phyloP scores from a whole-genome alignment of 2,113 vertebrate genomes.

The Ciconia boyciana region DNA sequence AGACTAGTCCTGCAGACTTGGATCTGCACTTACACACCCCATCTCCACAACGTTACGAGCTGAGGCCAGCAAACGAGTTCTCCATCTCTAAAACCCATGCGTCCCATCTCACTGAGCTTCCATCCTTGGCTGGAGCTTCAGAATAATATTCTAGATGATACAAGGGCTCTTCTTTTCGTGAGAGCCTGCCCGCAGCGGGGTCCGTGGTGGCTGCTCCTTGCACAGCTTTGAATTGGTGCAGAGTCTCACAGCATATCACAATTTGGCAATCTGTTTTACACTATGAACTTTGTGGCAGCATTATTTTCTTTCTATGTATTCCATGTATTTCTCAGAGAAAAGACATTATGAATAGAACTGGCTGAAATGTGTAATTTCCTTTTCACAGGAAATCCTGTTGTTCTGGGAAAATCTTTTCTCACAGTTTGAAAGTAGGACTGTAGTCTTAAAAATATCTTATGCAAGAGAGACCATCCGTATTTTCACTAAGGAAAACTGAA shows the following conservation, averaged over 20 bases:
- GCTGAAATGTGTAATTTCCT: constrained; percentile 21
- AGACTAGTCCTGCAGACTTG: neutral
- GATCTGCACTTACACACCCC: neutral
- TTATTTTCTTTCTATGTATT: neutral
- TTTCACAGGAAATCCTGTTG: constrained; percentile 43
- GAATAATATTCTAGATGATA: neutral
- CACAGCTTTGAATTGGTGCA: neutral
- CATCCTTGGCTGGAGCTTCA: neutral
- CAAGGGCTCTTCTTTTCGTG: neutral
- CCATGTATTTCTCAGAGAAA: neutral
- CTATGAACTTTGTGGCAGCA: neutral
- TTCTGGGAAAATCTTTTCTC: constrained; percentile 18
- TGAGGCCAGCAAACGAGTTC: neutral
- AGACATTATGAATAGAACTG: neutral
- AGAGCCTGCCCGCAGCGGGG: neutral
- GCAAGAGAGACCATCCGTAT: neutral
- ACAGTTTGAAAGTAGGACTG: neutral
- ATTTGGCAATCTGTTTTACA: neutral
- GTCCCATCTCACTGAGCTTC: neutral
- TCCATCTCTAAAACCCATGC: neutral
- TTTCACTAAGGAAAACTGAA: neutral
- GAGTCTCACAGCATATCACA: neutral
- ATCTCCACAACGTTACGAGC: accelerated
- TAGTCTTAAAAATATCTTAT: neutral
- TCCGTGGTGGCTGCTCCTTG: neutral